Percentiles rank a stretch among this genome's conserved stretches.
These are phyloP conservation scores for Galendromus occidentalis DNA, from an alignment of 1,140 invertebrate genomes.

Conservation along the genomic window DNA sequence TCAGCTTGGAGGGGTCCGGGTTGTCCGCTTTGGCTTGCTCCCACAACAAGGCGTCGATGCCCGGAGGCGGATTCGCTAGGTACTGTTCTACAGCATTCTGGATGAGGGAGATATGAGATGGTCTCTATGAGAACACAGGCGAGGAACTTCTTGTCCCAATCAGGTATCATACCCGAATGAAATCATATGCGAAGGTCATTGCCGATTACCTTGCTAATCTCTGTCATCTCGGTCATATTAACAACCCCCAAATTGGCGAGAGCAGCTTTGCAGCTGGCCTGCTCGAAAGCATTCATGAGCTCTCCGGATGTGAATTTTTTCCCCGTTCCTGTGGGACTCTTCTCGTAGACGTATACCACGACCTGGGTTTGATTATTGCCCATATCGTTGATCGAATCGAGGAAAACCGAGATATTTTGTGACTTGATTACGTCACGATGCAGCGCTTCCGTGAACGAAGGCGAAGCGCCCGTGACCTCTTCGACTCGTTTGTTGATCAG, in stretches of 20 bases:
- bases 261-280: conserved; percentile 41
- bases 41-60: conserved; percentile 35
- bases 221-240: conserved; percentile 23
- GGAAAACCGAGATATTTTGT: background rate
- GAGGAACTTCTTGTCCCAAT: background rate
- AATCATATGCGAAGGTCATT: background rate
- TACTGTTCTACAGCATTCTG: conserved; percentile 58
- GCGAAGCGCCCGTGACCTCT: conserved; percentile 50
- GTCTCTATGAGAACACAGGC: background rate
- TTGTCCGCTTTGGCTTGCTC: conserved; percentile 74
- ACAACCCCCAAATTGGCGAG: conserved; percentile 42
- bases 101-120: conserved; percentile 16
- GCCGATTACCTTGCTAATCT: background rate
- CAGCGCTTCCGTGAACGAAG: conserved; percentile 42
- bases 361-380: conserved; percentile 39
- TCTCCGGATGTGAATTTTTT: conserved; percentile 52
- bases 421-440: conserved; percentile 12
- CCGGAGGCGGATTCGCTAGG: conserved; percentile 59
- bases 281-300: conserved; percentile 43
- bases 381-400: conserved; percentile 5
- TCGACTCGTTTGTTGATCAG: conserved; percentile 55
- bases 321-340: conserved; percentile 33
- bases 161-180: background rate
- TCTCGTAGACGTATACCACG: conserved; percentile 55
- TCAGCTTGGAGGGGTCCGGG: conserved; percentile 63